Evolutionary conservation across 2,888 invertebrate genomes (phyloP).

Genomic region (Tipula unca): DNA sequence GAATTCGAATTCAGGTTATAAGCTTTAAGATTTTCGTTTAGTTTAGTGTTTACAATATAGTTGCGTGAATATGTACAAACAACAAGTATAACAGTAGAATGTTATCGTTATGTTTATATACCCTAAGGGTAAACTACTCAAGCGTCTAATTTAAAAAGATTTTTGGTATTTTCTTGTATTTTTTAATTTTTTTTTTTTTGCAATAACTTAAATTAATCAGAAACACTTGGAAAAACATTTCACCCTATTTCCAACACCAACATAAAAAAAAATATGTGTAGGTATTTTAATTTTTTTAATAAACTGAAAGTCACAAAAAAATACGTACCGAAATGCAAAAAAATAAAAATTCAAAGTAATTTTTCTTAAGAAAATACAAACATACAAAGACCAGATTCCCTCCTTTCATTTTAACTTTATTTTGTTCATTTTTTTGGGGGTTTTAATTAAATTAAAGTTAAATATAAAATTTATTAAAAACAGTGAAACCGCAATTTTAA

Average conservation of each 20-base stretch:
- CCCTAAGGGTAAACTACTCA: background rate
- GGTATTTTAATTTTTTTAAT: background rate
- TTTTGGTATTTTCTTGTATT: too few species aligned
- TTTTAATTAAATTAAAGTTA: background rate
- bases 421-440: background rate
- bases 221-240: background rate
- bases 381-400: background rate
- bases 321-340: background rate
- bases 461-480: background rate
- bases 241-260: background rate
- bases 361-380: background rate
- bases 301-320: slow-evolving; percentile 9
- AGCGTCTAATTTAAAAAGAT: background rate
- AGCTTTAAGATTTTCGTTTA: too few species aligned
- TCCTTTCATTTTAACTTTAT: background rate
- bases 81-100: too few species aligned
- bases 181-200: background rate
- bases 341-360: background rate
- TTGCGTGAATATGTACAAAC: too few species aligned
- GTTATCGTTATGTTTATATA: background rate
- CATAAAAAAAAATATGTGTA: background rate
- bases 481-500: slow-evolving; percentile 8
- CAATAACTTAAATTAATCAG: background rate
- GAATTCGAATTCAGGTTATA: too few species aligned
- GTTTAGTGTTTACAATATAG: too few species aligned